Conservation (phyloP, 2,888 invertebrate genomes). For the Listrodromus nycthemerus region DNA sequence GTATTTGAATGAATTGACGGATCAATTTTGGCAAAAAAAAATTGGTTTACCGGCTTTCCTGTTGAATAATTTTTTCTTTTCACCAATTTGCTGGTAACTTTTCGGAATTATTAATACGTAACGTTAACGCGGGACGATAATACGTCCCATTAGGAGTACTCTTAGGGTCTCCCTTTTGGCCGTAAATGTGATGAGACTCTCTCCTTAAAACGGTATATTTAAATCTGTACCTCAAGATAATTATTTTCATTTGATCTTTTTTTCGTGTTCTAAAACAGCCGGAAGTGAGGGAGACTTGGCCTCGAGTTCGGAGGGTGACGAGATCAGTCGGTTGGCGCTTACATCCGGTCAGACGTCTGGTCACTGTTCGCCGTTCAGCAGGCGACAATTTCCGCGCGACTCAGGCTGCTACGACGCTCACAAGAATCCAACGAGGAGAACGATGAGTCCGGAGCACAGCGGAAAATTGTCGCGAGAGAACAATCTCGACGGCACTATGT, state of each 20-base stretch:
- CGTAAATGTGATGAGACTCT: no score
- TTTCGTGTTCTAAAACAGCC: constrained; percentile 82
- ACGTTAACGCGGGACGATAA: no score
- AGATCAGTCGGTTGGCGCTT: constrained; percentile 84
- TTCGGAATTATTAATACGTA: no score
- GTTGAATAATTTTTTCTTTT: no score
- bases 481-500: constrained; percentile 82
- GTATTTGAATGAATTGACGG: no score
- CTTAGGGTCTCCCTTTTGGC: no score
- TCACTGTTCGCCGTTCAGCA: constrained; percentile 90
- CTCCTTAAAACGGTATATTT: not conserved
- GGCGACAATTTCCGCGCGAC: constrained; percentile 92
- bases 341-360: constrained; percentile 84
- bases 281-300: constrained; percentile 92
- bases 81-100: no score
- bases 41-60: not conserved
- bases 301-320: constrained; percentile 92
- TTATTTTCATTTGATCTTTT: not conserved
- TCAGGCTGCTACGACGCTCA: constrained; percentile 92
- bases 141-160: no score
- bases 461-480: constrained; percentile 80
- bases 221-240: not conserved
- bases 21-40: not conserved
- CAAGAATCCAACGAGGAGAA: constrained; percentile 79
- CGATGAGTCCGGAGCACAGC: constrained; percentile 81